Conservation (phyloP, 2,113 vertebrate species). For the Chiloscyllium plagiosum region DNA sequence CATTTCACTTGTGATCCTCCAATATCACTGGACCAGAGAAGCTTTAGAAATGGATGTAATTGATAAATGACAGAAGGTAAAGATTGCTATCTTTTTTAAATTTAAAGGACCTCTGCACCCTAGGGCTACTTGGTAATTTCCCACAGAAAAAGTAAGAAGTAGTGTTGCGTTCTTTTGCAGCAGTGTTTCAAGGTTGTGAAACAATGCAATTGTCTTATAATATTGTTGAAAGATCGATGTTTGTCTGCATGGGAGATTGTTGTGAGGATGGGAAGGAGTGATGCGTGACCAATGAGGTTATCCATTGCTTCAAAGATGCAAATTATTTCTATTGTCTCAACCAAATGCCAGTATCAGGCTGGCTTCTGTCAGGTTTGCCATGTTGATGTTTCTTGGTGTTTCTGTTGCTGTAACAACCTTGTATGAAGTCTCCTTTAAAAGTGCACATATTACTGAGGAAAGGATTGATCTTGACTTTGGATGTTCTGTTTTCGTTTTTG, state of each 20-base stretch:
- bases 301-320: background rate
- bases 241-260: too few species aligned
- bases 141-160: background rate
- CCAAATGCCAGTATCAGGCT: background rate
- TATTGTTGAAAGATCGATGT: background rate
- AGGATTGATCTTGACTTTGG: background rate
- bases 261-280: too few species aligned
- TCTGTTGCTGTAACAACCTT: background rate
- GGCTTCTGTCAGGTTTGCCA: background rate
- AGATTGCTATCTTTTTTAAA: background rate
- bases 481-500: background rate
- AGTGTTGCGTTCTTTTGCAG: background rate
- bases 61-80: background rate
- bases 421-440: background rate
- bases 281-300: background rate
- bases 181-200: background rate
- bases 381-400: background rate
- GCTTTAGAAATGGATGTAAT: background rate
- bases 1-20: background rate
- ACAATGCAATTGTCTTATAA: background rate
- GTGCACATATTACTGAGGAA: background rate
- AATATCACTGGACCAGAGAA: background rate
- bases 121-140: background rate
- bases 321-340: background rate
- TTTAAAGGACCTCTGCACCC: background rate